Evolutionary conservation across 1,140 invertebrate species (phyloP).

Genomic region (Saccostrea glomerata): DNA sequence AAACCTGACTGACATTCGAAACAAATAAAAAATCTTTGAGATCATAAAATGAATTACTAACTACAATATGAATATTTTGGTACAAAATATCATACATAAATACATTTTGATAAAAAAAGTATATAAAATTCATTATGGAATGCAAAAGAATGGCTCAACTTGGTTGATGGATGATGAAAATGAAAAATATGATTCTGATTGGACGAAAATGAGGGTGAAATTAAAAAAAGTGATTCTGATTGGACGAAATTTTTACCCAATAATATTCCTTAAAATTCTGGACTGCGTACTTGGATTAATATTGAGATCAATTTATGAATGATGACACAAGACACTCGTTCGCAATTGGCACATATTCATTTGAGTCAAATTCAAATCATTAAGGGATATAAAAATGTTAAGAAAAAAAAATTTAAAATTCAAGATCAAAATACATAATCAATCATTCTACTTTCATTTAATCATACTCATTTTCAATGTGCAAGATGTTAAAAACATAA

Average conservation of each 20-base stretch:
- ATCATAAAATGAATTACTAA: background rate
- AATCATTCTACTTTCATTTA: no score
- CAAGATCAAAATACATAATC: no score
- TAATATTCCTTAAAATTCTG: background rate
- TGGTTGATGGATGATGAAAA: background rate
- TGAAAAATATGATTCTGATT: background rate
- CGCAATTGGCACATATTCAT: no score
- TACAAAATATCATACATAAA: background rate
- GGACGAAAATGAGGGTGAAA: background rate
- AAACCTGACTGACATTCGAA: background rate
- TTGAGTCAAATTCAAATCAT: no score
- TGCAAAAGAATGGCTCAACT: background rate
- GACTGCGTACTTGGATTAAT: background rate
- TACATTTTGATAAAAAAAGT: background rate
- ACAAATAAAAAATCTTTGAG: background rate
- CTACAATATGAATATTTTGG: slow-evolving; percentile 31
- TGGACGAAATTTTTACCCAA: slow-evolving; percentile 12
- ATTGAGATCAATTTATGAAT: background rate
- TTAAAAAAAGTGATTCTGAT: background rate
- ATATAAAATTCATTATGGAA: background rate
- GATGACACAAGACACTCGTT: background rate
- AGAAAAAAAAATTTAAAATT: no score
- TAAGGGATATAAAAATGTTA: no score
- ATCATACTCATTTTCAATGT: no score
- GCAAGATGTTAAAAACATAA: no score